Percentiles rank a stretch among this genome's conserved stretches.
Conservation (phyloP, 1,140 invertebrate species). For the Pygmarrhopalites habei region DNA sequence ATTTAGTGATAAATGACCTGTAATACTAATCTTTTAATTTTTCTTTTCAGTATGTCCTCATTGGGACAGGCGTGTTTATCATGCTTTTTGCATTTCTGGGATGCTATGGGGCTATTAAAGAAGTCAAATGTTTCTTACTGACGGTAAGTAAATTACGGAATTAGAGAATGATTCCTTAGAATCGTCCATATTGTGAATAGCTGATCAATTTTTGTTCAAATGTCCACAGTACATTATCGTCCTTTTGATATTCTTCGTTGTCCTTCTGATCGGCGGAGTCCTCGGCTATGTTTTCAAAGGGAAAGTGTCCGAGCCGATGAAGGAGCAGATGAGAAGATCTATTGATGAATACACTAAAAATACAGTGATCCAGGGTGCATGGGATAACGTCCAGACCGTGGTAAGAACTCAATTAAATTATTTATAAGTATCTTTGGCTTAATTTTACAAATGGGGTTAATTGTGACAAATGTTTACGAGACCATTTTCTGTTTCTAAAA, state of each 20-base stretch:
- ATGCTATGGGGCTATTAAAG: slow-evolving; percentile 74
- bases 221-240: slow-evolving; percentile 75
- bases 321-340: slow-evolving; percentile 67
- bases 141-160: slow-evolving; percentile 58
- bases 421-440: too few species aligned
- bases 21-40: too few species aligned
- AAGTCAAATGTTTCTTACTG: slow-evolving; percentile 80
- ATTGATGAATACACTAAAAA: slow-evolving; percentile 59
- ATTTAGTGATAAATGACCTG: too few species aligned
- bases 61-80: slow-evolving; percentile 67
- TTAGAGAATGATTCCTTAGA: slow-evolving; percentile 3
- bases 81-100: slow-evolving; percentile 74
- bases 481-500: too few species aligned
- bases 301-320: slow-evolving; percentile 62
- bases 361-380: slow-evolving; percentile 63
- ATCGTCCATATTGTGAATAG: slow-evolving; percentile 18
- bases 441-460: too few species aligned
- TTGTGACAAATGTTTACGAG: too few species aligned
- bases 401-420: too few species aligned
- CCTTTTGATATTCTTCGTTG: slow-evolving; percentile 75
- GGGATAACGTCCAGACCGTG: slow-evolving; percentile 53
- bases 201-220: slow-evolving; percentile 33
- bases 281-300: slow-evolving; percentile 79
- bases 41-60: slow-evolving; percentile 73
- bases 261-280: slow-evolving; percentile 78